Percentiles rank a stretch among this genome's conserved stretches.
Evolutionary conservation across 2,888 invertebrate species (phyloP).

Genomic region (Oxyscelio sp.): DNA sequence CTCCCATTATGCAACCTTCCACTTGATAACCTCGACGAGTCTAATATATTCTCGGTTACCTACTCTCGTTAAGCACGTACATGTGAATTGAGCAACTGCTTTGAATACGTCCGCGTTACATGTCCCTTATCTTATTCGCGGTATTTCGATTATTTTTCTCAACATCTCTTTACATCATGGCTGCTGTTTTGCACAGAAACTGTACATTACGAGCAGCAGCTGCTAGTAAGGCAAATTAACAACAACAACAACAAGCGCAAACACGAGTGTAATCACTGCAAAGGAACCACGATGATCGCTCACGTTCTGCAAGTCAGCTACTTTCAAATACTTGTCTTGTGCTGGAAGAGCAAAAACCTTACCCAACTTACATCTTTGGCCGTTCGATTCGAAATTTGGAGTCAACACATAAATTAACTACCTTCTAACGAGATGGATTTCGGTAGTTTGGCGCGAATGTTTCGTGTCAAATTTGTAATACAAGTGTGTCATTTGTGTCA

Average conservation of each 20-base stretch:
- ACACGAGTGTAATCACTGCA: constrained; percentile 55
- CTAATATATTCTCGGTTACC: constrained; percentile 72
- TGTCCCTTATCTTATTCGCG: constrained; percentile 48
- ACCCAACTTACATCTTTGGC: constrained; percentile 43
- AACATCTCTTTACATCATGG: constrained; percentile 23
- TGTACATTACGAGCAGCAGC: neutral
- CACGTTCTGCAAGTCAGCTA: constrained; percentile 73
- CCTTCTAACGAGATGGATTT: no score
- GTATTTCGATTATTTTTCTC: constrained; percentile 58
- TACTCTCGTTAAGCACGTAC: constrained; percentile 68
- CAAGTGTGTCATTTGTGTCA: no score
- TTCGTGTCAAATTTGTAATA: no score
- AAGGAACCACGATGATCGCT: constrained; percentile 70
- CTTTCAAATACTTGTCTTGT: constrained; percentile 65
- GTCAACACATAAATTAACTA: no score
- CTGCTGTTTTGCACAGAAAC: constrained; percentile 4
- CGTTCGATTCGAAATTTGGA: constrained; percentile 8
- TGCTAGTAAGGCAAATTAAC: constrained; percentile 13
- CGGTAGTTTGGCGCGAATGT: no score
- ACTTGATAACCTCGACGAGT: constrained; percentile 72
- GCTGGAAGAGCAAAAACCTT: constrained; percentile 54
- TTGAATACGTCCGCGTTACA: constrained; percentile 65
- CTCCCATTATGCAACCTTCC: constrained; percentile 64
- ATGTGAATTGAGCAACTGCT: constrained; percentile 66
- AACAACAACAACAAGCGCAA: constrained; percentile 13